phyloP scores from a whole-genome alignment of 2,888 invertebrate genomes.

The Acronicta leporina region DNA sequence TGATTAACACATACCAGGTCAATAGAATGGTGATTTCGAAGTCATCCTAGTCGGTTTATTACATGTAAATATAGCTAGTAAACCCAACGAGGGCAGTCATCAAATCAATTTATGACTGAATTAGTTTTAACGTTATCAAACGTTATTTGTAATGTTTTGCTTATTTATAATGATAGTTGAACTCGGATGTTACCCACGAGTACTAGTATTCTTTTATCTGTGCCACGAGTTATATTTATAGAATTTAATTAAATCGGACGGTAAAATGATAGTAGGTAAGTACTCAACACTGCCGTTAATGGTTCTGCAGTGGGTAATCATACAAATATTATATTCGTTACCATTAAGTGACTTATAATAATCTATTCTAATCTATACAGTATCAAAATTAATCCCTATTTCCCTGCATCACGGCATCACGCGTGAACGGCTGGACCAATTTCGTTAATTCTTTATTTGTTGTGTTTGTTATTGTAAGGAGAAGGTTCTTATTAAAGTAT shows the following conservation, averaged over 20 bases:
- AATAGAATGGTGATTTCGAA: not conserved
- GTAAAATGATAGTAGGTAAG: not conserved
- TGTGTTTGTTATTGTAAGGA: too few species aligned
- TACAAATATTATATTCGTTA: slow-evolving; percentile 22
- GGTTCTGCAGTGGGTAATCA: not conserved
- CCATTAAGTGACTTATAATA: slow-evolving; percentile 8
- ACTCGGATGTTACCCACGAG: not conserved
- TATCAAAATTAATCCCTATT: too few species aligned
- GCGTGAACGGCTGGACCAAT: too few species aligned
- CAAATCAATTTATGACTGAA: slow-evolving; percentile 6
- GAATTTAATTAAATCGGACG: slow-evolving; percentile 5
- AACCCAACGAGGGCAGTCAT: not conserved
- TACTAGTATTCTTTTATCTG: too few species aligned
- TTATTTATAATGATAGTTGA: not conserved
- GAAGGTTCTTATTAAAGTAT: too few species aligned
- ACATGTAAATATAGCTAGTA: not conserved
- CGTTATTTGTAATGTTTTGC: too few species aligned
- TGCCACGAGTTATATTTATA: too few species aligned
- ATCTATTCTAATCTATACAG: too few species aligned
- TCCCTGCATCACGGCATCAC: too few species aligned
- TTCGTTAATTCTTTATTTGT: too few species aligned
- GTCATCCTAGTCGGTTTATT: slow-evolving; percentile 5
- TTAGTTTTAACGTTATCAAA: slow-evolving; percentile 12
- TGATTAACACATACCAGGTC: slow-evolving; percentile 10
- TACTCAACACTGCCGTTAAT: slow-evolving; percentile 11